Percentiles rank a stretch among this genome's conserved stretches.
Evolutionary conservation across 1,140 invertebrate species (phyloP).

Genomic region (Procambarus clarkii): DNA sequence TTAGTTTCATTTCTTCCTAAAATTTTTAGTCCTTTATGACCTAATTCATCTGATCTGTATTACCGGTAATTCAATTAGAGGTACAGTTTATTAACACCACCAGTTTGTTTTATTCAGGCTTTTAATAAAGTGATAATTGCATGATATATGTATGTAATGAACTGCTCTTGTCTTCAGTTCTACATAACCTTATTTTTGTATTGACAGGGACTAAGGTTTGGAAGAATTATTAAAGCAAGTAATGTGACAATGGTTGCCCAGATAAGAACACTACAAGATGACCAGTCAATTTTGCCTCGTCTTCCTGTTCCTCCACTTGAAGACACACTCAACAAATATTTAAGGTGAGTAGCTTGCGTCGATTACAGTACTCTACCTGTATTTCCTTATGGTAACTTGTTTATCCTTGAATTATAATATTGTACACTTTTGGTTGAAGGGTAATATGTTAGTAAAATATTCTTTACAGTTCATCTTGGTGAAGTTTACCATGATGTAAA

Average conservation of each 20-base stretch:
- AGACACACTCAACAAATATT: conserved; percentile 77
- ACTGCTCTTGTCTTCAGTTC: too few species aligned
- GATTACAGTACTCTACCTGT: too few species aligned
- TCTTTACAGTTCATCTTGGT: not conserved
- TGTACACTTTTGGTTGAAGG: too few species aligned
- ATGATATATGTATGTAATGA: not conserved
- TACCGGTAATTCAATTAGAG: not conserved
- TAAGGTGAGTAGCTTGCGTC: conserved; percentile 71
- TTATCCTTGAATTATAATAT: too few species aligned
- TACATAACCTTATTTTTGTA: not conserved
- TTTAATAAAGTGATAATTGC: not conserved
- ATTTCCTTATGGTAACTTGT: too few species aligned
- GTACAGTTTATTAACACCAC: not conserved
- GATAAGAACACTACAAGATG: conserved; percentile 21
- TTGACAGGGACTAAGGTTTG: conserved; percentile 39
- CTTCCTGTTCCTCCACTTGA: conserved; percentile 76
- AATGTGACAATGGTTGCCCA: conserved; percentile 9
- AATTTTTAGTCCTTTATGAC: not conserved
- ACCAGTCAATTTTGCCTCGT: conserved; percentile 72
- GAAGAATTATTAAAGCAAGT: not conserved
- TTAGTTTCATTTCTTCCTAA: not conserved
- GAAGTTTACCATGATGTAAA: not conserved
- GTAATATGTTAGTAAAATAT: not conserved
- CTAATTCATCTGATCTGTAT: not conserved
- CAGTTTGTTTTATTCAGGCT: too few species aligned